These are phyloP conservation scores for Papilio elwesi DNA, from an alignment of 2,888 invertebrate species.

Conservation along the genomic window DNA sequence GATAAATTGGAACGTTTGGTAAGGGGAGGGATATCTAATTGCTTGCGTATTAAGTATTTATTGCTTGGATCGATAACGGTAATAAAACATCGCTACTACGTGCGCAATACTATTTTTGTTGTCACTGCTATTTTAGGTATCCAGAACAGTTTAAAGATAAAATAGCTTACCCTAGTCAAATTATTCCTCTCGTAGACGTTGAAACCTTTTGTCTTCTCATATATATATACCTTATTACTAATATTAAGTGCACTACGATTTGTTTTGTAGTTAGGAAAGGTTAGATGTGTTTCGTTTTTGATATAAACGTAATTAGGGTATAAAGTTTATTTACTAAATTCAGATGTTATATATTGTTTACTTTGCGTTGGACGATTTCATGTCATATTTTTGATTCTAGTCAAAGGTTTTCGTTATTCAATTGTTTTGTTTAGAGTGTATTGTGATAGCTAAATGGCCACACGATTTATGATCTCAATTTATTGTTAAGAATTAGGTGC, in stretches of 20 bases:
- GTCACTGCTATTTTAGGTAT: too few relatives aligned
- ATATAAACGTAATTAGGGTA: background rate
- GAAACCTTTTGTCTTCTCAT: background rate
- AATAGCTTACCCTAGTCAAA: background rate
- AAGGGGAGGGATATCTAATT: background rate
- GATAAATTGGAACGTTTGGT: background rate
- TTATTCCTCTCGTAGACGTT: constrained; percentile 1
- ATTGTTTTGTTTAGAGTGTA: constrained; percentile 32
- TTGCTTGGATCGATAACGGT: too few relatives aligned
- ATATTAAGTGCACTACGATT: constrained; percentile 24
- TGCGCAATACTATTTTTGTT: too few relatives aligned
- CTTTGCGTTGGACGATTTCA: constrained; percentile 9
- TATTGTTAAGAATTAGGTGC: constrained; percentile 47
- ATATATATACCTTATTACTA: constrained; percentile 3
- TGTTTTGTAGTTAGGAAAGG: constrained; percentile 40
- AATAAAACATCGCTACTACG: too few relatives aligned
- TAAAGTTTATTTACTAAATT: constrained; percentile 1
- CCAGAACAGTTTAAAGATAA: background rate
- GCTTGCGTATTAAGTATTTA: background rate
- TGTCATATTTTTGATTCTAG: constrained; percentile 34
- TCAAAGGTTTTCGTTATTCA: constrained; percentile 31
- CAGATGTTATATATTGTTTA: background rate
- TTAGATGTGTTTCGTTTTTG: constrained; percentile 17
- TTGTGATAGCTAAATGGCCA: constrained; percentile 38
- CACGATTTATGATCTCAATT: constrained; percentile 46